Evolutionary conservation across 2,888 invertebrate genomes (phyloP).

Genomic region (Drosophila vallismaia): DNA sequence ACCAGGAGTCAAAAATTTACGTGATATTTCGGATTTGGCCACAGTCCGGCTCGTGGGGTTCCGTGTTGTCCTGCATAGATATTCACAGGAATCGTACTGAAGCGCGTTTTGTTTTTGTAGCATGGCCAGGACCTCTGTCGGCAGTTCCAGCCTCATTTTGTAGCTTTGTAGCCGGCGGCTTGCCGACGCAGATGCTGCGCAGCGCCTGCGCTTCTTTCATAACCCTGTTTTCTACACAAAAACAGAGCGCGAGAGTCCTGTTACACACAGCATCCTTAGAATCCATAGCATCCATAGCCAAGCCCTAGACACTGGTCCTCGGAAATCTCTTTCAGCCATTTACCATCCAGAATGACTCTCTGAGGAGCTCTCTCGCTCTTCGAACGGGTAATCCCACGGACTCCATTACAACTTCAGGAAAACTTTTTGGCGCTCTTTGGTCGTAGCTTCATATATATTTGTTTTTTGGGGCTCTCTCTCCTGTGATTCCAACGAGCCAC

Average conservation of each 20-base stretch:
- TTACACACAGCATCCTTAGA: constrained; percentile 40
- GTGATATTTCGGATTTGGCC: constrained; percentile 6
- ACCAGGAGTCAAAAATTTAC: constrained; percentile 2
- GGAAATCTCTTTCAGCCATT: constrained; percentile 10
- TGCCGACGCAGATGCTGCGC: constrained; percentile 64
- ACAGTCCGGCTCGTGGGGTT: constrained; percentile 39
- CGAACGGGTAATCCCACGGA: constrained; percentile 52
- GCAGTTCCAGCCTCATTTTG: constrained; percentile 31
- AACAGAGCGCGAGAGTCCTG: constrained; percentile 13
- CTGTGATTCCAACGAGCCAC: constrained; percentile 63
- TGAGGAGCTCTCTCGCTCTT: constrained; percentile 31
- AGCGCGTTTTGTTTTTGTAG: constrained; percentile 78
- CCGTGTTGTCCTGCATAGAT: constrained; percentile 80
- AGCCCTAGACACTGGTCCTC: constrained; percentile 56
- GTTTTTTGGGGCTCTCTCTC: constrained; percentile 54
- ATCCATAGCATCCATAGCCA: constrained; percentile 53
- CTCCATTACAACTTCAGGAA: constrained; percentile 62
- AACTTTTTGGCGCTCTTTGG: constrained; percentile 25
- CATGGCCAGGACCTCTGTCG: constrained; percentile 58
- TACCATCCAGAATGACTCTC: constrained; percentile 15
- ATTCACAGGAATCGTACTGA: constrained; percentile 81
- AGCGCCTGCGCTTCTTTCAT: constrained; percentile 60
- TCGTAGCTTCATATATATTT: constrained; percentile 8
- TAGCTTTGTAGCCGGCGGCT: constrained; percentile 46
- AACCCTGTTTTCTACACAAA: constrained; percentile 65